Evolutionary conservation across 2,113 vertebrate species (phyloP), one percentile per base, ranked within the genome.

Genomic region (Zosterops borbonicus): DNA sequence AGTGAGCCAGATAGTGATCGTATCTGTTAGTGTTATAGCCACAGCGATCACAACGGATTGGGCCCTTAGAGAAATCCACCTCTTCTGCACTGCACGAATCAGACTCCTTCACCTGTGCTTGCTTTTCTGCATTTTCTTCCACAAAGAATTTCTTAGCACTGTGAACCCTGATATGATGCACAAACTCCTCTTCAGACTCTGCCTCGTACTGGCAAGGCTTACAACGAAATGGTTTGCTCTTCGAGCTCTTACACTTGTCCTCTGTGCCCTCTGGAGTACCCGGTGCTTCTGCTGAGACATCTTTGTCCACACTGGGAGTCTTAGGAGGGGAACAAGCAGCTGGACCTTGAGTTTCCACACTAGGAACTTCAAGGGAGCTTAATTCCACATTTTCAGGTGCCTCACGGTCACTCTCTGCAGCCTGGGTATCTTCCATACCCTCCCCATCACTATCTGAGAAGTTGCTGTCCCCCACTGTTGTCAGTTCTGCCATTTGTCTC

Each of bases 1-100:
- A 98, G 95, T 99, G 99, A 20, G 99, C 99, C 41, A 99, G 98
- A 96, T 99, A 99, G 90, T 99, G 99, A 98, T 99, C 99, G 0
- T 99, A 99, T 69, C 99, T 97, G 97, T 99, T 99, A 94, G 99
- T 99, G 97, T 99, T 99, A 96, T 99, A 99, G 87, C 99, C 99
- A 64, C 99, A 99, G 11, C 99, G 98, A 68, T 99, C 99, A 46
- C 99, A 99, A 24, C 98, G 98, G 81, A 99, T 99, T 52, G 99
- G 98, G 16, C 99, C 99, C 96, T 99, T 99, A 29, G 97, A 97
- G 82, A 99, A 98, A 69, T 98, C 98, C 42, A 97, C 97, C 53
- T 98, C 98, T 52, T 98, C 98, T 3, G 92, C 28, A 11, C 84
- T 69, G 27, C 97, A 93, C 49, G 83, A 96, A 5, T 95, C 95